These are phyloP conservation scores for Lycophotia porphyrea DNA, from an alignment of 2,888 invertebrate species.

Conservation along the genomic window DNA sequence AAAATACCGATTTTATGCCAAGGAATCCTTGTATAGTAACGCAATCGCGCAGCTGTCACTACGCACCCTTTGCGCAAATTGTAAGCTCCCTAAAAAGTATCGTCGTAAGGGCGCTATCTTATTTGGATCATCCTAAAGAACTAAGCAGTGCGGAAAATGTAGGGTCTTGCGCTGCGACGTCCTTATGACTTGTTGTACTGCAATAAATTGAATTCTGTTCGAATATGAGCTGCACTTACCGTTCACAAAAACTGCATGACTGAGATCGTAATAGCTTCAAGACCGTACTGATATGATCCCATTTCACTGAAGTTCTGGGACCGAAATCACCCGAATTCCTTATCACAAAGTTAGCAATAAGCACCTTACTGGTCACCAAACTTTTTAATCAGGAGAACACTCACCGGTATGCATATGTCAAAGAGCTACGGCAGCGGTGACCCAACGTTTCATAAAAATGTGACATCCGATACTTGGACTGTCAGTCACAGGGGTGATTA, in stretches of 20 bases:
- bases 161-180: not conserved
- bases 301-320: not conserved
- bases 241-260: not conserved
- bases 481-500: constrained; percentile 5
- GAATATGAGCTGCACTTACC: too few relatives aligned
- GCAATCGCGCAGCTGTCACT: constrained; percentile 36
- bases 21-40: constrained; percentile 10
- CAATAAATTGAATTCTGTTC: not conserved
- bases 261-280: not conserved
- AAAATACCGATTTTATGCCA: not conserved
- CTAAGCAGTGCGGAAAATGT: not conserved
- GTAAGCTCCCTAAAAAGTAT: constrained; percentile 31
- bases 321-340: not conserved
- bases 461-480: not conserved
- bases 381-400: not conserved
- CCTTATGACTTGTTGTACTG: not conserved
- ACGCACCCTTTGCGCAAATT: constrained; percentile 34
- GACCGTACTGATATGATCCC: not conserved
- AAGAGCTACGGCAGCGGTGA: not conserved
- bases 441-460: not conserved
- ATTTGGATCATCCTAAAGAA: constrained; percentile 18
- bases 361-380: not conserved
- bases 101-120: constrained; percentile 28
- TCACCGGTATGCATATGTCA: not conserved
- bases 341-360: not conserved